These are phyloP conservation scores for Sphenopsis melanotis DNA, from an alignment of 2,797 vertebrate genomes.

Conservation along the genomic window DNA sequence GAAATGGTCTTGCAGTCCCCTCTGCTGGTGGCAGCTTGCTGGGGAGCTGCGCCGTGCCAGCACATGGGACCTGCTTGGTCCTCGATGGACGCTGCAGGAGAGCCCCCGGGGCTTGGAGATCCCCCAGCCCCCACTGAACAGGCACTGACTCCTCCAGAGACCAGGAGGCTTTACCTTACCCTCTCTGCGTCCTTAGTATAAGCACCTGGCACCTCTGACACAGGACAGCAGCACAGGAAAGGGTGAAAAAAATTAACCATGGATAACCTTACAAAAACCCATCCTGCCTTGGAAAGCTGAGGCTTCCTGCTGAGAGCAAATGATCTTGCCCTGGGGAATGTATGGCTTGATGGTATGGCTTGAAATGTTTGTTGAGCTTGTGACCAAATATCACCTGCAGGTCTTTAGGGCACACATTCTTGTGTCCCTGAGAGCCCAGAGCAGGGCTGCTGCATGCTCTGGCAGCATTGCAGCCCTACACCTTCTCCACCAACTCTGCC, in stretches of 20 bases:
- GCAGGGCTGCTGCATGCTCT: fast-evolving
- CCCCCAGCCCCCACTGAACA: fast-evolving
- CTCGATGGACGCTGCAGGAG: fast-evolving
- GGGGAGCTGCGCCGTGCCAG: background rate
- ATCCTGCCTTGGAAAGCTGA: background rate
- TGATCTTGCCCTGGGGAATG: fast-evolving
- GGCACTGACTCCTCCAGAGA: background rate
- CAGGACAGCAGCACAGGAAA: background rate
- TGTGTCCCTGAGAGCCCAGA: fast-evolving
- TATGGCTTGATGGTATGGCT: background rate
- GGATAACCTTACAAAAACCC: background rate
- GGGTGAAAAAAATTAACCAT: background rate
- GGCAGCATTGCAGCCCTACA: fast-evolving
- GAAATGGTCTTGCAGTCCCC: slow-evolving; percentile 33
- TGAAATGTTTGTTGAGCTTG: background rate
- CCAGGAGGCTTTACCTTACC: background rate
- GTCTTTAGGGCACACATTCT: fast-evolving
- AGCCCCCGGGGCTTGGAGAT: fast-evolving
- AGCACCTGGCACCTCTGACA: background rate
- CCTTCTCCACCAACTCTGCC: background rate
- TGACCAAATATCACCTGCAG: background rate
- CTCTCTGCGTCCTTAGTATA: fast-evolving
- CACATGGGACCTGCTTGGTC: background rate
- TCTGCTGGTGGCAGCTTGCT: slow-evolving; percentile 35
- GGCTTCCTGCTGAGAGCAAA: background rate